Percentiles rank a stretch among this genome's conserved stretches.
These are phyloP conservation scores for Lipophrys pholis DNA, from an alignment of 2,113 vertebrate species.

Conservation along the genomic window DNA sequence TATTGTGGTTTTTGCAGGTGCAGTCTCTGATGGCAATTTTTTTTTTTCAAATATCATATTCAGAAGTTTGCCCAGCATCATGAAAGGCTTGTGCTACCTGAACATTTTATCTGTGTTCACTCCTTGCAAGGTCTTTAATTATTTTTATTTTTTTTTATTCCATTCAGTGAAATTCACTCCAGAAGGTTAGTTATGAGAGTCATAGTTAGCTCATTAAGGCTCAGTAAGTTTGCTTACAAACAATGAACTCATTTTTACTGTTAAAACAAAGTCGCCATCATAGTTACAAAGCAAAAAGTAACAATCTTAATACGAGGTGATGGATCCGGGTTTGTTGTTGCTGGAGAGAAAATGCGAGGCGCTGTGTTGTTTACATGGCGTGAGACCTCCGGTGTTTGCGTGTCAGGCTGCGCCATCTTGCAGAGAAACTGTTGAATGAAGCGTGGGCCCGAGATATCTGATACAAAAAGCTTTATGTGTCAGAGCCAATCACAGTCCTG, in stretches of 20 bases:
- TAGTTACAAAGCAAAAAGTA: background rate
- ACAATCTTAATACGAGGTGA: too few relatives aligned
- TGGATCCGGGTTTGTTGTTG: too few relatives aligned
- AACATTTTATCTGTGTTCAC: background rate
- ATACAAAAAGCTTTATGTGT: constrained; percentile 60
- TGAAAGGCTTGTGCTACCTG: background rate
- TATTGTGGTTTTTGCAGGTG: background rate
- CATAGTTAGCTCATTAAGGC: too few relatives aligned
- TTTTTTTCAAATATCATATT: background rate
- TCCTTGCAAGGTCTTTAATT: too few relatives aligned
- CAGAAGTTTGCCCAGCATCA: background rate
- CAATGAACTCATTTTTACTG: background rate
- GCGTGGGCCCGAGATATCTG: constrained; percentile 45
- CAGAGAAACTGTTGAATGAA: constrained; percentile 71
- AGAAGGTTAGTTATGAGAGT: background rate
- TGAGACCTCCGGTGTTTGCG: constrained; percentile 60
- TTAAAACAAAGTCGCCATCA: background rate
- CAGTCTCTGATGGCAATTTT: background rate
- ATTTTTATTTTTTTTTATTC: background rate
- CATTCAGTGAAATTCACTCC: background rate
- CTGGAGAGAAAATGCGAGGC: constrained; percentile 8
- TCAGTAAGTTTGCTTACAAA: background rate
- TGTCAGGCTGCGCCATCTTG: constrained; percentile 52
- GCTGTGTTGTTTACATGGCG: constrained; percentile 54
- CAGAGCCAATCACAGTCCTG: constrained; percentile 53